phyloP scores from a whole-genome alignment of 2,113 vertebrate genomes.

The Fulmarus glacialis region DNA sequence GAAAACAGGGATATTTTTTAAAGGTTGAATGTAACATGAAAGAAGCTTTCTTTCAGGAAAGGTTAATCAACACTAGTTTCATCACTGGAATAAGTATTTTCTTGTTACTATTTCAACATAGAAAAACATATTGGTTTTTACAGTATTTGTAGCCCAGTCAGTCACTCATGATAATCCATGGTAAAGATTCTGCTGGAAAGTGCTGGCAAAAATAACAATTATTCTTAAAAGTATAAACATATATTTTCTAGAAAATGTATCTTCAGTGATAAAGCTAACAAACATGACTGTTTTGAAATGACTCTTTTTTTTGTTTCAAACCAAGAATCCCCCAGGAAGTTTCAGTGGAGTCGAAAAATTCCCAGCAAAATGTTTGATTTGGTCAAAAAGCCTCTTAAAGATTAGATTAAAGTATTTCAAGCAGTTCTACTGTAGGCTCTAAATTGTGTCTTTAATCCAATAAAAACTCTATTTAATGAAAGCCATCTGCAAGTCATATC shows the following conservation, averaged over 20 bases:
- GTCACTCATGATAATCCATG: neutral
- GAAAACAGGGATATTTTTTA: neutral
- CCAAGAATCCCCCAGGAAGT: neutral
- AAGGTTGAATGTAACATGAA: neutral
- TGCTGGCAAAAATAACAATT: neutral
- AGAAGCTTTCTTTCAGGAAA: neutral
- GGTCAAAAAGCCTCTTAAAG: constrained; percentile 24
- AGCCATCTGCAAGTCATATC: constrained; percentile 13
- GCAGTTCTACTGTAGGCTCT: neutral
- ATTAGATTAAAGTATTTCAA: constrained; percentile 44
- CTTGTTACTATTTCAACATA: neutral
- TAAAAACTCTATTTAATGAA: constrained; percentile 47
- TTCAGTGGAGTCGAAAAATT: constrained; percentile 30
- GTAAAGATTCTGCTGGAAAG: neutral
- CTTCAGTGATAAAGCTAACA: neutral
- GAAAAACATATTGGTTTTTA: neutral
- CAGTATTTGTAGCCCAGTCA: neutral
- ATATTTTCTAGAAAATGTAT: neutral
- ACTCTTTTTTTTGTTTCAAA: neutral
- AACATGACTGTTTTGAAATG: neutral
- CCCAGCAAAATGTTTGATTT: constrained; percentile 25
- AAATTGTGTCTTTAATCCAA: constrained; percentile 23
- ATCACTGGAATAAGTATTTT: neutral
- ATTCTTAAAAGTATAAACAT: neutral
- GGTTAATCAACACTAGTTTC: neutral